Conservation (phyloP, 2,888 invertebrate species). For the Xylophagus ater region DNA sequence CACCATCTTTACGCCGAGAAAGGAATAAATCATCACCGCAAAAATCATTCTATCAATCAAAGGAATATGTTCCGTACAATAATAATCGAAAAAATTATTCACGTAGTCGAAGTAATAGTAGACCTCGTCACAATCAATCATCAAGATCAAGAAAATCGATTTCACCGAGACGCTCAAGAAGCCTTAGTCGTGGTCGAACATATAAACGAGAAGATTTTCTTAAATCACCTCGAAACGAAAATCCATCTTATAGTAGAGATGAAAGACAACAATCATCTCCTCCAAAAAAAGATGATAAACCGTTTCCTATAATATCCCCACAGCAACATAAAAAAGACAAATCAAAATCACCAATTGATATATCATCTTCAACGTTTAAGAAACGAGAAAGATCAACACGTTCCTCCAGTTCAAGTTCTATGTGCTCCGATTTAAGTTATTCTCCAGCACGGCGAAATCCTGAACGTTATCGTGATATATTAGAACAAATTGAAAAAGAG, state of each 20-base stretch:
- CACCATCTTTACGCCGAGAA: slow-evolving; percentile 33
- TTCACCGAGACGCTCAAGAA: neutral
- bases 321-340: slow-evolving; percentile 13
- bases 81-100: slow-evolving; percentile 21
- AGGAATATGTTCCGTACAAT: neutral
- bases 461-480: slow-evolving; percentile 54
- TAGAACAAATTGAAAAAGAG: slow-evolving; percentile 46
- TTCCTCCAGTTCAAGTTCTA: slow-evolving; percentile 27
- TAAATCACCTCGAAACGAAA: slow-evolving; percentile 17
- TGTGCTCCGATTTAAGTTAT: slow-evolving; percentile 49
- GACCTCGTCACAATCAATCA: slow-evolving; percentile 19
- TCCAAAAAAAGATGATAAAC: neutral
- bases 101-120: slow-evolving; percentile 25
- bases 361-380: slow-evolving; percentile 11
- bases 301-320: neutral
- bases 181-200: slow-evolving; percentile 16
- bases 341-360: slow-evolving; percentile 15
- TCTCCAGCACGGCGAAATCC: slow-evolving; percentile 58
- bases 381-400: slow-evolving; percentile 14
- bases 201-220: slow-evolving; percentile 18
- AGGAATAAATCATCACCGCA: slow-evolving; percentile 9
- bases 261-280: neutral
- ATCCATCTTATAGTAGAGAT: neutral
- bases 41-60: neutral
- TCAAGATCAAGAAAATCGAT: neutral